Base-by-base conservation (phyloP, 2,888 invertebrate genomes). In the Candidula unifasciata region DNA sequence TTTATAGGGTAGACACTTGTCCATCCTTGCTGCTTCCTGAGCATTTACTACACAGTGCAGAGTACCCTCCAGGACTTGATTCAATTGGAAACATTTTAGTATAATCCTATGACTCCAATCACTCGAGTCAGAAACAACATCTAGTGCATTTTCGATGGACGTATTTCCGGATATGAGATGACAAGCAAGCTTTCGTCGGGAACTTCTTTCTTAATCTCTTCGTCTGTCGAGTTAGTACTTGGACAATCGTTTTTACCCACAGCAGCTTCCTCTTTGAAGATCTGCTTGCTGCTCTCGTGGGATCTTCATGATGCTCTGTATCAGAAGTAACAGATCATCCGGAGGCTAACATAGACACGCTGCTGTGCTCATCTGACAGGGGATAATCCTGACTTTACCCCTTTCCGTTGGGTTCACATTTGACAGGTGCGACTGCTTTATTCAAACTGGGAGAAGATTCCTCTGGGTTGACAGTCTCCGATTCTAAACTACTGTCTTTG, bases 351-450 rank as follows among this genome's bases (percentile, higher is more conserved):
- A 82, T 74, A 60, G 74, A 82, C 18, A 82, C 64, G 27, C 82
- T 82, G 82, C 82, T 82, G 30, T 82, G 82, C 24, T 30, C 82
- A 33, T 82, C 82, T 18, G 82, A 82, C 44, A 74, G n/a, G 0
- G 54, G 57, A 60, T 60, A 82, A n/a, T 52, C 64, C 33, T 73
- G 71, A 18, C 37, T 37, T 64, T 21, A 8, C 13, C 33, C 21
- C 3, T 30, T 2, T 13, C 18, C 44, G 30, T 27, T 68, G 21
- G 10, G 16, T 13, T 44, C 54, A 21, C 54, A 8, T 54, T 21
- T 54, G 30, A 16, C 18, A 74, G 3, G 16, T 3, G 54, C 21
- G n/a, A 52, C 33, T n/a, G 10, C n/a, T 27, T 71, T n/a, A 35
- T 35, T 71, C 21, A 24, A 10, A 13, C 27, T 0, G 27, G 16